Base-by-base conservation (phyloP, 2,888 invertebrate species). In the Cartodere bifasciata region DNA sequence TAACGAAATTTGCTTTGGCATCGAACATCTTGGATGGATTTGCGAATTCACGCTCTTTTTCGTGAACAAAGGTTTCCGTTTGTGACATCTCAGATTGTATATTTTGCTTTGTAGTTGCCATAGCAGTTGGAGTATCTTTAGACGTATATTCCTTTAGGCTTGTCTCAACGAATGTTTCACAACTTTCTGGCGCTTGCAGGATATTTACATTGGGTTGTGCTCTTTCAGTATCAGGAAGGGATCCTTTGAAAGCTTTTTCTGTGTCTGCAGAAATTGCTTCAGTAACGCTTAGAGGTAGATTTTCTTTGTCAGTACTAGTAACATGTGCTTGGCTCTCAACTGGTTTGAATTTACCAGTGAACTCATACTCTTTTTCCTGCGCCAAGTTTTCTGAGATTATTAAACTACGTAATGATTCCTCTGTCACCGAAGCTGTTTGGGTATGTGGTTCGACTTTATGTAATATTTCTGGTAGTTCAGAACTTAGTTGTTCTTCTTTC, bases 351-450 rank as follows among this genome's bases (percentile, higher is more conserved):
- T 62, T 59, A 23, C 53, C 58, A 14, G 48, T 48, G 39, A 70
- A 62, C 27, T 55, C 52, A 16, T 54, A 50, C 57, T 72, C 72
- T 42, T 57, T 64, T 50, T 72, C 72, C 42, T 55, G 48, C 5
- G 51, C 38, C 14, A 55, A 31, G 44, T 52, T 64, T 45, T 71
- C 67, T 4, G 61, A 60, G 7, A 68, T 48, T 12, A 64, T 55
- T 24, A 71, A 37, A 41, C 66, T 58, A 34, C 61, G 62, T 29
- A 62, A 56, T 3, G 60, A 56, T 31, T 67, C 62, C 42, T 62
- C 64, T 15, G 48, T 60, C 29, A 58, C 42, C 23, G 45, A 51
- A 11, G 63, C 64, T 27, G 42, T 46, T 28, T 49, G 52, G 32
- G 42, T 31, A 28, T 45, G 48, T 9, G 56, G 55, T 17, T 40